These are phyloP conservation scores for Platycheirus rosarum DNA, from an alignment of 2,888 invertebrate genomes.

Conservation along the genomic window DNA sequence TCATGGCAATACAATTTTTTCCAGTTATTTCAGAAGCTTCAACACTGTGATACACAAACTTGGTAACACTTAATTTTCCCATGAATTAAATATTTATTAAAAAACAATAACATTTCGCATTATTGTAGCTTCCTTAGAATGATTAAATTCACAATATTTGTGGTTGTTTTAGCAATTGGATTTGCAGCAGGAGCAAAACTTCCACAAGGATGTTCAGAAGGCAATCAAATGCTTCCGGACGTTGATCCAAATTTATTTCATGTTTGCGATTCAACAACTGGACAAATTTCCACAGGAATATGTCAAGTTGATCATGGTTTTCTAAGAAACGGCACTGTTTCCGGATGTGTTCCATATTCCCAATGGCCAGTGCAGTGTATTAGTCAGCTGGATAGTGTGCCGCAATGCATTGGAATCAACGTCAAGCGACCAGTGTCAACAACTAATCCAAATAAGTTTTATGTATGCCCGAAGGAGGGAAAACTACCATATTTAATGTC, in stretches of 20 bases:
- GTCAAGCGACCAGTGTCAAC: slow-evolving; percentile 69
- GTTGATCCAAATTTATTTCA: slow-evolving; percentile 24
- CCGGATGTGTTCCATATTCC: slow-evolving; percentile 50
- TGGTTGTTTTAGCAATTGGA: slow-evolving; percentile 20
- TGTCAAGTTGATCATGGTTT: slow-evolving; percentile 40
- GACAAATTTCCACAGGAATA: not conserved
- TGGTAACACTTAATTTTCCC: too few species aligned
- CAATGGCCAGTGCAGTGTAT: slow-evolving; percentile 69
- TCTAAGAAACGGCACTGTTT: not conserved
- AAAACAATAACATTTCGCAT: not conserved
- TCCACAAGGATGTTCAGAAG: not conserved
- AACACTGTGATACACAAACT: not conserved
- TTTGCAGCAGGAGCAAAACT: slow-evolving; percentile 4
- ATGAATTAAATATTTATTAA: not conserved
- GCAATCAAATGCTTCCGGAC: slow-evolving; percentile 11
- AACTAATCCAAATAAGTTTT: slow-evolving; percentile 73
- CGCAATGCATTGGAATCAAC: slow-evolving; percentile 66
- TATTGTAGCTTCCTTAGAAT: slow-evolving; percentile 27
- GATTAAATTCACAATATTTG: slow-evolving; percentile 6
- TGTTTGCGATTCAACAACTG: slow-evolving; percentile 26
- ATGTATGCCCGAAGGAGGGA: slow-evolving; percentile 67
- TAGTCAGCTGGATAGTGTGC: not conserved
- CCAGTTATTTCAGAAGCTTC: not conserved
- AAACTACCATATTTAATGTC: slow-evolving; percentile 49
- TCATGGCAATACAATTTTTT: not conserved